phyloP scores from a whole-genome alignment of 2,113 vertebrate species.

The Lepus europaeus region DNA sequence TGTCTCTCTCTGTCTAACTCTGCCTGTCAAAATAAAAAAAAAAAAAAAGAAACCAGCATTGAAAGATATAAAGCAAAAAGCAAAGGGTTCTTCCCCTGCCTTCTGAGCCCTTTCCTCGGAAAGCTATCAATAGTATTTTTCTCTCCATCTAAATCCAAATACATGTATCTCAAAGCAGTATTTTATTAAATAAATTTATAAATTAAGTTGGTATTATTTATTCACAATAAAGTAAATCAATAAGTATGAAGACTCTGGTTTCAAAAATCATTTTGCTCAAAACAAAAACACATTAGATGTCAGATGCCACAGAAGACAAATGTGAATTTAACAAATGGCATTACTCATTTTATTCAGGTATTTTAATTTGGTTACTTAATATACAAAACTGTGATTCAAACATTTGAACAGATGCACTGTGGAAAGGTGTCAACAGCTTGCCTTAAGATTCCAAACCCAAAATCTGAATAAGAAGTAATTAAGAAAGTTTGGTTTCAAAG shows the following conservation, averaged over 20 bases:
- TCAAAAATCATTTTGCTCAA: neutral
- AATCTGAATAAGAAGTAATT: neutral
- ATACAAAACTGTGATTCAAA: neutral
- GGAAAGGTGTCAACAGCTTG: neutral
- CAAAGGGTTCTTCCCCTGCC: neutral
- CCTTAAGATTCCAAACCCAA: neutral
- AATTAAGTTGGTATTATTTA: conserved; percentile 7
- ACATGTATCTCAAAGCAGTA: neutral
- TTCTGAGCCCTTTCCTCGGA: neutral
- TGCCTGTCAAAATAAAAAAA: no score
- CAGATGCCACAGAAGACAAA: neutral
- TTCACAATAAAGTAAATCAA: neutral
- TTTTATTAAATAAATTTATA: neutral
- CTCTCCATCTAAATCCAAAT: neutral
- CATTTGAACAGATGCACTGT: neutral
- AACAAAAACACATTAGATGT: neutral
- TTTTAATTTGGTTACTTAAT: neutral
- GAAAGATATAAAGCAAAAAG: neutral
- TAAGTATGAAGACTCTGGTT: neutral
- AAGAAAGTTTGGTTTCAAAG: neutral
- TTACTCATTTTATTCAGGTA: neutral
- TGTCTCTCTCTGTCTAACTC: no score
- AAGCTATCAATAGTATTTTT: neutral
- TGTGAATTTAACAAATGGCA: neutral
- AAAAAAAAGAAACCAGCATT: no score